Evolutionary conservation across 1,140 invertebrate species (phyloP), one percentile per base, ranked within the genome.

Genomic region (Drosophila seguyi): DNA sequence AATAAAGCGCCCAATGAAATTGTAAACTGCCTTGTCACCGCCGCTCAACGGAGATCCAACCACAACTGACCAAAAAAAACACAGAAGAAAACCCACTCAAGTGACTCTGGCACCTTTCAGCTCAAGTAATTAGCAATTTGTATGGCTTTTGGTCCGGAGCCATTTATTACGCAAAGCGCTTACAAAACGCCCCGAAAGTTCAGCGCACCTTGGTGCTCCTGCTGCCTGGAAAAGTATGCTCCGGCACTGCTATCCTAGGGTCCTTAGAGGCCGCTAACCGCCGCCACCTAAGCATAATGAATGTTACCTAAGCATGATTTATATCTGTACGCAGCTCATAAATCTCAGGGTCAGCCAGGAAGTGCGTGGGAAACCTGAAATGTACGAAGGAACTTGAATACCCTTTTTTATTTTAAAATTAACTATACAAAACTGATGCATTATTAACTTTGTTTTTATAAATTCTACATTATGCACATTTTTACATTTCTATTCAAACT

Each of bases 241-340:
- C 16, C 27, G 62, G 14, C 31, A 34, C 1, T 10, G 50, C 50
- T 45, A 45, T 45, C 44, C 44, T 8, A 59, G 68, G 71, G 58
- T 55, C 67, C 65, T 63, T 25, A 18, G 55, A 52, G 60, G 20
- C 11, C 27, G 38, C 31, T 45, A 58, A 58, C 75, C 63, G 59
- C 53, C 62, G 60, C 47, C 58, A 68, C 58, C 62, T 79, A 75
- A 76, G 75, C 80, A 83, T 88, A 88, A 87, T 88, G 82, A 87
- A 88, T 83, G 84, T 73, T 72, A 87, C 80, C 76, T 81, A 84
- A 90, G 77, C 80, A 84, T 90, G 84, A 88, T 88, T 90, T 88
- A 88, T 88, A 56, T 60, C 29, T 47, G 45, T 52, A 74, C 57
- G 42, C 60, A 84, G 76, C 65, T 60, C 80, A 87, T 87, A 87